Base-by-base conservation (phyloP, 2,113 vertebrate species). In the Sinosuthora webbiana region DNA sequence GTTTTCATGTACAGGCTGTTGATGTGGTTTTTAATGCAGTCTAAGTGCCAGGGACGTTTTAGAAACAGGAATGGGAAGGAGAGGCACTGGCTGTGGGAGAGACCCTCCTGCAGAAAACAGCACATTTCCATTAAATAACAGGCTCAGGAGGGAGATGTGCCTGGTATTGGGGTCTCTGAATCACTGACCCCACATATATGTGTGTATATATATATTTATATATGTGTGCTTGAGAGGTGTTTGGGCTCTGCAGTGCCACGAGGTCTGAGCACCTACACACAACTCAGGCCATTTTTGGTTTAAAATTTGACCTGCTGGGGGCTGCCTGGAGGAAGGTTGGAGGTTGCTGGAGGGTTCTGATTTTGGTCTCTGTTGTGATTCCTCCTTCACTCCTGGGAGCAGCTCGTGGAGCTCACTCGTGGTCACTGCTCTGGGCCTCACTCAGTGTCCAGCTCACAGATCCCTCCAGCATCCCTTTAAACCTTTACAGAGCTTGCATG, bases 101-200 rank as follows among this genome's bases (percentile, higher is more conserved):
- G 30, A 15, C 3, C 27, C 47, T 93, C 23, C 39, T 78, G 68
- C 81, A 82, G 81, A 55, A 68, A 28, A 8, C 47, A 75, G 65
- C 35, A 15, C 7, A 0, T 30, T 21, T 6, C 5, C 11, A 1
- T 13, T 6, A 7, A 63, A 12, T 0, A n/a, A 21, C 56, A 77
- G 49, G 2, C 2, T 15, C 33, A 63, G n/a, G 49, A 41, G 47
- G 4, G 60, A 6, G 6, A 2, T 42, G 47, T 56, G 45, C 39
- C 76, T 63, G 35, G 0, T 35, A 0, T 0, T 33, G 50, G 78
- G 67, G 20, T 42, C 39, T 68, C 52, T 81, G 69, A 27, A 12
- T 15, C 65, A 8, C 4, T n/a, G 41, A 70, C 22, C 62, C 79
- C 50, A 30, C 11, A 6, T 7, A 7, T 0, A 0, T 16, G 7